Base-by-base conservation (phyloP, 2,888 invertebrate genomes). In the Tribolium freemani region DNA sequence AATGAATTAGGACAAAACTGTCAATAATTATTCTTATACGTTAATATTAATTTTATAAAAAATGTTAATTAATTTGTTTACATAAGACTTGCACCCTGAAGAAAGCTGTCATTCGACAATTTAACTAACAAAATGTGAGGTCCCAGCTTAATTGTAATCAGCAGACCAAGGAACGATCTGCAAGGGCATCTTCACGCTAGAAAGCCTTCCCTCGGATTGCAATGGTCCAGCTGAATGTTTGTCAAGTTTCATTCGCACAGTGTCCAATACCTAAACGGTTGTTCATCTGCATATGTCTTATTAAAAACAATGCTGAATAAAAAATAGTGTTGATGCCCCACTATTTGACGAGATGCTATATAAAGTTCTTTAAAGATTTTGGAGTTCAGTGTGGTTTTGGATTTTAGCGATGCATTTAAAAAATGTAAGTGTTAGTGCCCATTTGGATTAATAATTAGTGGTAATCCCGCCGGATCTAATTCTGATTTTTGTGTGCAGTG, bases 121-220 rank as follows among this genome's bases (percentile, higher is more conserved):
- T 53, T 45, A 53, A 45, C 56, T 56, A 67, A 58, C 53, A 69
- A 60, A 69, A 61, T 69, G 30, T 61, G 70, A 63, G 63, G 70
- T 61, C 63, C 64, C 66, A 58, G 70, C 75, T 77, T 82, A 82
- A 84, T 83, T 82, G 81, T 79, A 78, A 76, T 74, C 83, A 81
- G 67, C 81, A 82, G 84, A 85, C 83, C 84, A 79, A 81, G 80
- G 77, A 79, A 71, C 78, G 77, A 80, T 76, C 75, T 57, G 78
- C 85, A 86, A 86, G 86, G 86, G 78, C 85, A 86, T 86, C 86
- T 86, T 86, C 77, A 85, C 84, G 85, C 78, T 84, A 82, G 79
- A 80, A 71, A 80, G 79, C 79, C 76, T 79, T 82, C 83, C 82
- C 82, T 82, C 80, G 75, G 75, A 72, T 70, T 79, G 72, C 79